Base-by-base conservation (phyloP, 2,888 invertebrate species). In the Hylaea fasciaria region DNA sequence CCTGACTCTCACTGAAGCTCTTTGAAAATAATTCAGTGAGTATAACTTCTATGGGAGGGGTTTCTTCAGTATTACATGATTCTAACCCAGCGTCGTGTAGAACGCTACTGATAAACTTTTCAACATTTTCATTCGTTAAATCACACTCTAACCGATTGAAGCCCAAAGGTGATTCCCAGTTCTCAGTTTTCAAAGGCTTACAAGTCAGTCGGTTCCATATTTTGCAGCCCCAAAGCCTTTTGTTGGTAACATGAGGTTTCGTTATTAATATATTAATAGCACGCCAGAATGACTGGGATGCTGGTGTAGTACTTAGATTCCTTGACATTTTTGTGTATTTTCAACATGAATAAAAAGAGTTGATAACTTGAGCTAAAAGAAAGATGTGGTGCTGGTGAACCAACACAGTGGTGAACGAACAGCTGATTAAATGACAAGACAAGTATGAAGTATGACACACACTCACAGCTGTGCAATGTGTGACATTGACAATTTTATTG, bases 231-330 rank as follows among this genome's bases (percentile, higher is more conserved):
- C 94, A 94, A 76, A 96, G 86, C 79, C 95, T 94, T 72, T 95
- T 94, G 83, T 96, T 96, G 7, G 96, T 86, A 57, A 95, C 92
- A 79, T 96, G 95, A 51, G 96, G 95, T 80, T 95, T 95, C 56
- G 86, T 90, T 59, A 95, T 80, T 77, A 95, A 94, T 66, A 96
- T 93, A 51, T 87, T 79, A 52, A 95, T 82, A 0, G 94, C 91
- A 62, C 93, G 88, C 95, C 95, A 96, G 85, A 95, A 96, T 28
- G 69, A 74, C 32, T 64, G 57, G 9, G 32, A 32, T n/a, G 62
- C 40, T 44, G 76, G 16, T 12, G 47, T 48, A 1, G 32, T 50
- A 40, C 32, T 40, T 17, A 29, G 13, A 28, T 32, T 50, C 14
- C 50, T n/a, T 22, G 40, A 45, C 60, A 60, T 57, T 13, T 44